phyloP scores from a whole-genome alignment of 1,140 invertebrate genomes.

The Nautilus pompilius region DNA sequence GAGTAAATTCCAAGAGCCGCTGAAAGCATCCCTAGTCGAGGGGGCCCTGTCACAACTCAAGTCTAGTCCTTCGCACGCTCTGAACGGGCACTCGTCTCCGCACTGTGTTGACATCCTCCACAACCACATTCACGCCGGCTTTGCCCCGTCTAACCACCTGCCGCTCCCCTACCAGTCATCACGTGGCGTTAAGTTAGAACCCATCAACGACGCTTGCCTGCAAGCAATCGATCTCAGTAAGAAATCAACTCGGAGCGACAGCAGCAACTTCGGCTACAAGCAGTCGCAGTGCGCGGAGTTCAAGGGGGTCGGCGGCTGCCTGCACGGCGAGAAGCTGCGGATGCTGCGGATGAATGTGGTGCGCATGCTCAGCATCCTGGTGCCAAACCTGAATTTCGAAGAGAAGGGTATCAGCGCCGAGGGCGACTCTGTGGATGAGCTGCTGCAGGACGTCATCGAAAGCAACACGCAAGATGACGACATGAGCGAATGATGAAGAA shows the following conservation, averaged over 20 bases:
- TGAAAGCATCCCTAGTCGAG: not conserved
- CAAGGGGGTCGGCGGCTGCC: constrained; percentile 18
- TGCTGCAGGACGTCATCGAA: constrained; percentile 52
- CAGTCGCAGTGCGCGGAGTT: constrained; percentile 11
- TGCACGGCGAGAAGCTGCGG: constrained; percentile 39
- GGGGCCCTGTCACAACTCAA: not conserved
- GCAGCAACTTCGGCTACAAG: constrained; percentile 22
- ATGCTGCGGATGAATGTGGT: constrained; percentile 47
- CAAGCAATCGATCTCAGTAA: constrained; percentile 2
- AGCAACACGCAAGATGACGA: constrained; percentile 51
- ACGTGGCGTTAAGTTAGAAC: not conserved
- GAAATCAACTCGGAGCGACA: constrained; percentile 8
- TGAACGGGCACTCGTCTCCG: constrained; percentile 2
- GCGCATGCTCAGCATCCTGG: constrained; percentile 50
- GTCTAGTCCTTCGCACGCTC: not conserved
- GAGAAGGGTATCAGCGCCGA: constrained; percentile 51
- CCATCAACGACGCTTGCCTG: not conserved
- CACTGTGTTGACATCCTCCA: constrained; percentile 30
- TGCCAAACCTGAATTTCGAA: constrained; percentile 50
- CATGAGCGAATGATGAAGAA: constrained; percentile 22
- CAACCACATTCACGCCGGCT: constrained; percentile 23
- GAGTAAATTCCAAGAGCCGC: not conserved
- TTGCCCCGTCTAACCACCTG: constrained; percentile 17
- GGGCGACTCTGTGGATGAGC: constrained; percentile 49
- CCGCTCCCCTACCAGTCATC: not conserved